Evolutionary conservation across 2,113 vertebrate genomes (phyloP).

Genomic region (Cyprinus carpio): DNA sequence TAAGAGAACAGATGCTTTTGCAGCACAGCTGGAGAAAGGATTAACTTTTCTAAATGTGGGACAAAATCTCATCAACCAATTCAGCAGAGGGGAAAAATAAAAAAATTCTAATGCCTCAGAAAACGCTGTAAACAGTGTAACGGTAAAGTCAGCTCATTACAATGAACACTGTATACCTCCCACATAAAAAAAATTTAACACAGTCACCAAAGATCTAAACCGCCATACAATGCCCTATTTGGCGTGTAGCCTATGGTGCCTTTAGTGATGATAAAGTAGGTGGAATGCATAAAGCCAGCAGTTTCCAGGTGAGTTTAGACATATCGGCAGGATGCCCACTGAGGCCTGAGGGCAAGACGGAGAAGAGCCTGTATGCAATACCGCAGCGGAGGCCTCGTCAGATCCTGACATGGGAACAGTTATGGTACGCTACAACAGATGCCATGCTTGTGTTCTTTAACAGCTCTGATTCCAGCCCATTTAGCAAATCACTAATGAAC

Average conservation of each 20-base stretch:
- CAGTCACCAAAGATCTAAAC: slow-evolving; percentile 49
- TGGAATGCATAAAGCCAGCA: slow-evolving; percentile 58
- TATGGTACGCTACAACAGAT: slow-evolving; percentile 56
- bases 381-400: slow-evolving; percentile 50
- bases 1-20: slow-evolving; percentile 46
- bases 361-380: slow-evolving; percentile 44
- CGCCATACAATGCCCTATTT: slow-evolving; percentile 53
- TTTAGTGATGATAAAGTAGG: slow-evolving; percentile 51
- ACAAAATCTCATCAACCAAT: slow-evolving; percentile 42
- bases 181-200: slow-evolving; percentile 38
- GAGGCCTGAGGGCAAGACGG: slow-evolving; percentile 56
- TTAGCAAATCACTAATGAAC: slow-evolving; percentile 44
- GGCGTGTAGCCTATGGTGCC: slow-evolving; percentile 50
- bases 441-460: slow-evolving; percentile 49
- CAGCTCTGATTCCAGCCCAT: slow-evolving; percentile 40
- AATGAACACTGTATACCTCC: slow-evolving; percentile 34
- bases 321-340: slow-evolving; percentile 54
- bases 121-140: slow-evolving; percentile 30
- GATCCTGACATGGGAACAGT: slow-evolving; percentile 64
- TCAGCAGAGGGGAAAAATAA: neutral
- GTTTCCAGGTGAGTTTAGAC: slow-evolving; percentile 52
- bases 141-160: slow-evolving; percentile 39
- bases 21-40: slow-evolving; percentile 43
- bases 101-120: slow-evolving; percentile 17
- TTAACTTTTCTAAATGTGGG: slow-evolving; percentile 39